phyloP scores from a whole-genome alignment of 2,113 vertebrate species.

The Boleophthalmus pectinirostris region DNA sequence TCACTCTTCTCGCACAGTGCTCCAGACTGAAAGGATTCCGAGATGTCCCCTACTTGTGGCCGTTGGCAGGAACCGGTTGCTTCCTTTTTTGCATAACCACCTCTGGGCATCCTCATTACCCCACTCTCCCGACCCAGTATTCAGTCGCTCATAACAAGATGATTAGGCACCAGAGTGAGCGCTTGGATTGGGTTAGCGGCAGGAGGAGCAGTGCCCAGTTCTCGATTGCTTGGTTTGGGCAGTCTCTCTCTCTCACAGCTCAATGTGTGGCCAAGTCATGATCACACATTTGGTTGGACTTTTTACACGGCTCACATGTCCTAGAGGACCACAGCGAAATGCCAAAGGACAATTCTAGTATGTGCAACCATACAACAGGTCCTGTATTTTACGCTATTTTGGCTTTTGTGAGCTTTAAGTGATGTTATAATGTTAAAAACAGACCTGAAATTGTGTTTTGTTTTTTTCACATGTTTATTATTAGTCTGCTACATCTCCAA shows the following conservation, averaged over 20 bases:
- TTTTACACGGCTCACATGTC: neutral
- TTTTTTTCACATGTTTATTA: too few species aligned
- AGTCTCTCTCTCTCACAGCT: neutral
- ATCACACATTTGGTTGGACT: neutral
- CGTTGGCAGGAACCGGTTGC: neutral
- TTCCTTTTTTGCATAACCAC: conserved; percentile 1
- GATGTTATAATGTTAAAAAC: too few species aligned
- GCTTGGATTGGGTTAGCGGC: neutral
- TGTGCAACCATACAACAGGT: neutral
- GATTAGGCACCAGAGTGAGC: neutral
- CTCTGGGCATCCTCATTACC: neutral
- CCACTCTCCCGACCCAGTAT: neutral
- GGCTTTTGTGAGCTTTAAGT: too few species aligned
- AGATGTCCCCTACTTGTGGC: conserved; percentile 3
- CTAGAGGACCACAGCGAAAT: neutral
- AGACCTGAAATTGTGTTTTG: too few species aligned
- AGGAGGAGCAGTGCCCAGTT: neutral
- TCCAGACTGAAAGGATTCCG: conserved; percentile 4
- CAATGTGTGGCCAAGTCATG: neutral
- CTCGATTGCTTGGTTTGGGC: neutral
- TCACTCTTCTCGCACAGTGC: neutral
- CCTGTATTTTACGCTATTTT: too few species aligned
- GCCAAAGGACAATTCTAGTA: neutral
- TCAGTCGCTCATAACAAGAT: conserved; percentile 1
- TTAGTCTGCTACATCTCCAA: too few species aligned